These are phyloP conservation scores for Antigone vipio DNA, from an alignment of 2,113 vertebrate species.

Conservation along the genomic window DNA sequence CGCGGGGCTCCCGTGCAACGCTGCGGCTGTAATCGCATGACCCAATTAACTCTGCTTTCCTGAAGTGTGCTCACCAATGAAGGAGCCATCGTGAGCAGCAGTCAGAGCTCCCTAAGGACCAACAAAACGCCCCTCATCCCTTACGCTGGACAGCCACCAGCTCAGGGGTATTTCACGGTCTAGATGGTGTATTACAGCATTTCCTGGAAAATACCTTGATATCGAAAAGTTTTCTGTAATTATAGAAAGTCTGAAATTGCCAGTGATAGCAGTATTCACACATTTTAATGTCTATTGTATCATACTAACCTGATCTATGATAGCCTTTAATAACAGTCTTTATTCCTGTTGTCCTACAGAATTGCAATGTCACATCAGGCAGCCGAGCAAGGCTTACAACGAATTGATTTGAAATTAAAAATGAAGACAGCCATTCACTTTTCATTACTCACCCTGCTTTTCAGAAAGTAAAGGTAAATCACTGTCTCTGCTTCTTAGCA, in stretches of 20 bases:
- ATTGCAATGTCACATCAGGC: neutral
- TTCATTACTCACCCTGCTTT: neutral
- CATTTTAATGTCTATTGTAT: neutral
- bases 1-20: accelerated
- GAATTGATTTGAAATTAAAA: neutral
- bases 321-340: neutral
- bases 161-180: no score
- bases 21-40: accelerated
- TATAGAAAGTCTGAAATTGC: neutral
- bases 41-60: neutral
- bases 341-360: neutral
- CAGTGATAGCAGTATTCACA: neutral
- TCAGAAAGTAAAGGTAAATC: neutral
- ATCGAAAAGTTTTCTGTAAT: neutral
- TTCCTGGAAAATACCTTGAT: neutral
- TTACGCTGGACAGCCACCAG: accelerated
- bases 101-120: neutral
- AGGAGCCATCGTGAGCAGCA: neutral
- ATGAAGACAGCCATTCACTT: neutral
- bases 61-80: neutral
- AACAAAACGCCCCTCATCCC: neutral
- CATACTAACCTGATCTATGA: neutral
- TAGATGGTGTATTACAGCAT: neutral
- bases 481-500: neutral
- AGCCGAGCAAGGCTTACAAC: neutral